phyloP scores from a whole-genome alignment of 2,797 vertebrate species.

The Pempheris klunzingeri region DNA sequence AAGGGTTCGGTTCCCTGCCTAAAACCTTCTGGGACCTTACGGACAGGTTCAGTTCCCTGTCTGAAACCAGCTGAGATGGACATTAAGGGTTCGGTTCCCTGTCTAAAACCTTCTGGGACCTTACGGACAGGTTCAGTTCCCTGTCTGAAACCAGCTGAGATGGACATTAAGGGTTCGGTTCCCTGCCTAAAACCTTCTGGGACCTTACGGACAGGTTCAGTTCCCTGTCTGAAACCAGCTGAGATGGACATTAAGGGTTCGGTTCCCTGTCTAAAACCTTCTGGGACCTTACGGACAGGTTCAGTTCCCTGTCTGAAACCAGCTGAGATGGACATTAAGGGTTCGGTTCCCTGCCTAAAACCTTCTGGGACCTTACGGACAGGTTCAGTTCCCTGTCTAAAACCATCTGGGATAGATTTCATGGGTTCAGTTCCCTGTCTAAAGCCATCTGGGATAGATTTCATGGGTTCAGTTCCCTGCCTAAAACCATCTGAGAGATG shows the following conservation, averaged over 20 bases:
- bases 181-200: slow-evolving; percentile 38
- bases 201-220: not conserved
- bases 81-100: slow-evolving; percentile 15
- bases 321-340: accelerated
- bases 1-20: slow-evolving; percentile 41
- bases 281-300: accelerated
- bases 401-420: not conserved
- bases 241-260: not conserved
- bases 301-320: slow-evolving; percentile 55
- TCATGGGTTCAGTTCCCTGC: slow-evolving; percentile 35
- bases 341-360: slow-evolving; percentile 35
- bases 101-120: slow-evolving; percentile 17
- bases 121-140: slow-evolving; percentile 19
- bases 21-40: slow-evolving; percentile 3
- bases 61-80: slow-evolving; percentile 14
- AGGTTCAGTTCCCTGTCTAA: slow-evolving; percentile 52
- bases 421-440: slow-evolving; percentile 51
- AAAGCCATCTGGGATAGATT: slow-evolving; percentile 9
- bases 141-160: slow-evolving; percentile 46
- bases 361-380: not conserved
- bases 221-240: slow-evolving; percentile 53
- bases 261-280: slow-evolving; percentile 18
- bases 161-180: slow-evolving; percentile 1
- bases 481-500: slow-evolving; percentile 26
- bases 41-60: slow-evolving; percentile 19